Base-by-base conservation (phyloP, 2,113 vertebrate genomes). In the Scortum barcoo region DNA sequence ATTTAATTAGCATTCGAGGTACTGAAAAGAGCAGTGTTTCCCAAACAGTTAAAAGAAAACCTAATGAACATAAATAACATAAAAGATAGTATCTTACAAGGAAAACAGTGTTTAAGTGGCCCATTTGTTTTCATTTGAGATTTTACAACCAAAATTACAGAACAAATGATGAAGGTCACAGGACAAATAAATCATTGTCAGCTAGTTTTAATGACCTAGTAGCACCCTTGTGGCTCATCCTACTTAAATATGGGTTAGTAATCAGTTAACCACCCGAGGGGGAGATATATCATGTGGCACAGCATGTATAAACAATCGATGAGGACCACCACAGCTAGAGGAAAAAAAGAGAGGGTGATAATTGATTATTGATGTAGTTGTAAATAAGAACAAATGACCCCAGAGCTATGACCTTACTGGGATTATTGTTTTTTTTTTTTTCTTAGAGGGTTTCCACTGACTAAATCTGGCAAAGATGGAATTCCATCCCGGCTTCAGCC, bases 351-450 rank as follows among this genome's bases (percentile, higher is more conserved):
- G 42, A 42, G 62, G 38, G 69, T 46, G 36, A 56, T 88, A 89
- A 93, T 91, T 90, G 86, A 88, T 87, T 91, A 93, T 93, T 89
- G 93, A 94, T 91, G 74, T 40, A 74, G 30, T 80, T 86, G 67
- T 78, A 81, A 90, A 85, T 83, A 70, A 83, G 58, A 87, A 89
- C 68, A 79, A 90, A 86, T 76, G 30, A 56, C 63, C 78, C 50
- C 28, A 26, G 68, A 82, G n/a, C 56, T 70, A 36, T 51, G 75
- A 88, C 83, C 75, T 60, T 50, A 73, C 72, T 22, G 28, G 36
- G 54, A 40, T 33, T 44, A 24, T 20, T 40, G 13, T 5, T 4
- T 58, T 24, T 58, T 46, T 14, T 4, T 28, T n/a, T 24, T 58
- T 46, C 12, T 4, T 28, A 20, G 33, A 19, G 61, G 69, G 58